Conservation (phyloP, 2,113 vertebrate species). For the Cnemophilus loriae region DNA sequence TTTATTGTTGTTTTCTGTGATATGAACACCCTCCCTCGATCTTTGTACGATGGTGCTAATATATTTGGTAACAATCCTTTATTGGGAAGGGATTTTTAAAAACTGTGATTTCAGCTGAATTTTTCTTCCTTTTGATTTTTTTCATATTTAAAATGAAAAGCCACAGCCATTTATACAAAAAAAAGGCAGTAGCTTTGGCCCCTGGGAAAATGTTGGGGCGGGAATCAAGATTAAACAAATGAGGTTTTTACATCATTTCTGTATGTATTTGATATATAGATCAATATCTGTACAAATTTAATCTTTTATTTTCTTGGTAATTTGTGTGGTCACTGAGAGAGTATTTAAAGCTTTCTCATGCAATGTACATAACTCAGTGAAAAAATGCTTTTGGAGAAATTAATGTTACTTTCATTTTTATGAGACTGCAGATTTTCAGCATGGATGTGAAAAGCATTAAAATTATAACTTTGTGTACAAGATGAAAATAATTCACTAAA, state of each 20-base stretch:
- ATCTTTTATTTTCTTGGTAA: conserved; percentile 91
- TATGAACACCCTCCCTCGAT: conserved; percentile 84
- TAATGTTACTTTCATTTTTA: conserved; percentile 85
- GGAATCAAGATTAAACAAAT: conserved; percentile 75
- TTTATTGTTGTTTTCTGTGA: conserved; percentile 77
- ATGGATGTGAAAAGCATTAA: conserved; percentile 96
- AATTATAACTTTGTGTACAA: conserved; percentile 89
- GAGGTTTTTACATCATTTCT: conserved; percentile 92
- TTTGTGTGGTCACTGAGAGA: conserved; percentile 84
- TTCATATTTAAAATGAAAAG: conserved; percentile 94
- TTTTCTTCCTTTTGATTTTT: conserved; percentile 81
- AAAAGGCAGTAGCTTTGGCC: conserved; percentile 78
- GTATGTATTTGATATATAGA: conserved; percentile 91
- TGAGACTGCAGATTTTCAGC: conserved; percentile 84
- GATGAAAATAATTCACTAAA: conserved; percentile 91
- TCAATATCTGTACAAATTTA: conserved; percentile 88
- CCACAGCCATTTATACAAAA: conserved; percentile 78
- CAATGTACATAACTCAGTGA: conserved; percentile 87
- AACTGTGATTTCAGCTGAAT: conserved; percentile 87
- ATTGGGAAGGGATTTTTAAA: conserved; percentile 87
- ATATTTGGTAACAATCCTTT: conserved; percentile 93
- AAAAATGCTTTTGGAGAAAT: conserved; percentile 78
- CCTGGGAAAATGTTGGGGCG: conserved; percentile 72
- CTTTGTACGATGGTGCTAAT: conserved; percentile 96
- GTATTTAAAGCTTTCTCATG: conserved; percentile 82